Conservation (phyloP, 2,888 invertebrate species). For the Dolomedes plantarius region DNA sequence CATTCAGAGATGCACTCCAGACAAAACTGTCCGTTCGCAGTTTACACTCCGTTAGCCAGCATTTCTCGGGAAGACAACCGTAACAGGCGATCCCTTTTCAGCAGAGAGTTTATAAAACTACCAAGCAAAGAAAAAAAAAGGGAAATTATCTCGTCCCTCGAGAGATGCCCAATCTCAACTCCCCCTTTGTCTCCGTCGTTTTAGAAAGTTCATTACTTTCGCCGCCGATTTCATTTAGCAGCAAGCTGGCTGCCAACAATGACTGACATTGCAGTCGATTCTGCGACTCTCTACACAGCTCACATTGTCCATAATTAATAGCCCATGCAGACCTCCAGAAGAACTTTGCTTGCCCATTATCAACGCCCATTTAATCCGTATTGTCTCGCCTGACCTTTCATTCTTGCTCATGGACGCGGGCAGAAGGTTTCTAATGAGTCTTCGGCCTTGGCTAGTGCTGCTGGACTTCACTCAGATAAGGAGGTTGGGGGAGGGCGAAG, state of each 20-base stretch:
- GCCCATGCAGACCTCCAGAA: not conserved
- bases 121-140: too few relatives aligned
- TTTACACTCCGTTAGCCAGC: too few relatives aligned
- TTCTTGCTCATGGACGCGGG: not conserved
- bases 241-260: not conserved
- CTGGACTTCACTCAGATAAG: too few relatives aligned
- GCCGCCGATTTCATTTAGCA: not conserved
- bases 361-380: not conserved
- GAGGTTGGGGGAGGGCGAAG: too few relatives aligned
- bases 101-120: too few relatives aligned
- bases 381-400: not conserved
- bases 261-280: constrained; percentile 4
- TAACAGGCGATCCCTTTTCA: too few relatives aligned
- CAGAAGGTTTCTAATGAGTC: not conserved
- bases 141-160: too few relatives aligned
- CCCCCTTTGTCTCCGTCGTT: too few relatives aligned
- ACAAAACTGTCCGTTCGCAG: too few relatives aligned
- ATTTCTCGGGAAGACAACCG: too few relatives aligned
- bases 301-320: constrained; percentile 50
- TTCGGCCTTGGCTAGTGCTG: not conserved
- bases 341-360: not conserved
- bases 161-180: too few relatives aligned
- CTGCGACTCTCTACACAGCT: not conserved
- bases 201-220: not conserved
- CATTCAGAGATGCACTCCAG: too few relatives aligned